Base-by-base conservation (phyloP, 1,140 invertebrate species). In the Catajapyx aquilonaris region DNA sequence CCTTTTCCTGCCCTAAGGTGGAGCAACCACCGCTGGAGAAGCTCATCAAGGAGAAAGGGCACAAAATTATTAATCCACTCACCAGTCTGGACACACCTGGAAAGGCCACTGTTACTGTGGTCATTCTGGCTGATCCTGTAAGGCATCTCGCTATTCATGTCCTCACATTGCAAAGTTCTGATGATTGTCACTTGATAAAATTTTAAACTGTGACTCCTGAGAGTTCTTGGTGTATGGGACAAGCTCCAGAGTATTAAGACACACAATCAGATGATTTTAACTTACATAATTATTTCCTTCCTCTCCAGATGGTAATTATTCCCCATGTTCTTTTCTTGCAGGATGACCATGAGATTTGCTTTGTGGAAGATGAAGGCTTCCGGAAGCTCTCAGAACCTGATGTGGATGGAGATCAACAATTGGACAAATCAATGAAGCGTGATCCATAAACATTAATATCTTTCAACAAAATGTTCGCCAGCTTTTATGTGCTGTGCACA, bases 281-380 rank as follows among this genome's bases (percentile, higher is more conserved):
- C n/a, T n/a, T n/a, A n/a, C n/a, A n/a, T n/a, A n/a, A n/a, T n/a
- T n/a, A n/a, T n/a, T n/a, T n/a, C n/a, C n/a, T n/a, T n/a, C n/a
- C n/a, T n/a, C n/a, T n/a, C n/a, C n/a, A n/a, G n/a, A n/a, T n/a
- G n/a, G n/a, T n/a, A n/a, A n/a, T n/a, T n/a, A n/a, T n/a, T n/a
- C n/a, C n/a, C n/a, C n/a, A 20, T 39, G 38, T 41, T 44, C 46
- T 46, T 35, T 45, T 39, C 45, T 53, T 62, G 47, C 38, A 73
- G 75, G 87, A 97, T 64, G 84, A 71, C 1, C 91, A 97, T 62
- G 91, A 97, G 64, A 97, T 98, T 42, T 96, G 93, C 60, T 96
- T 96, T 61, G 94, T 97, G 11, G 90, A 93, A 44, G 88, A 95
- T 49, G 87, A 94, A 62, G 85, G 73, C 19, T 97, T 93, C 59